Evolutionary conservation across 2,888 invertebrate genomes (phyloP).

Genomic region (Standfussiana lucernea): DNA sequence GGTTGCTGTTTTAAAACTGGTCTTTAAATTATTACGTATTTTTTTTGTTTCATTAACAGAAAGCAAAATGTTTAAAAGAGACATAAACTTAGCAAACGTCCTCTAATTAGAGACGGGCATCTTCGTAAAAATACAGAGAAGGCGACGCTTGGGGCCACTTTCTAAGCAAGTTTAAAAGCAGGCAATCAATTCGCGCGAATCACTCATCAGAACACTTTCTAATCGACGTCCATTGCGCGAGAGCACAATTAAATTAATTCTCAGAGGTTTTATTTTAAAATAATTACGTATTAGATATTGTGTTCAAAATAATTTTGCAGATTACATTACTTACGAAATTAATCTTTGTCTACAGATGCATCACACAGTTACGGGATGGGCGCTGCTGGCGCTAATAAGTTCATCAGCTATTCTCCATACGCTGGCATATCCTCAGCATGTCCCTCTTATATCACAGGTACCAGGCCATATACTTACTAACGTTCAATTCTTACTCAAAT

Average conservation of each 20-base stretch:
- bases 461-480: conserved; percentile 11
- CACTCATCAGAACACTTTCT: conserved; percentile 90
- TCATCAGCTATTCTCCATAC: conserved; percentile 92
- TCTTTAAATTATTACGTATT: neutral
- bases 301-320: conserved; percentile 5
- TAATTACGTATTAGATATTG: conserved; percentile 10
- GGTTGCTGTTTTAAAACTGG: neutral
- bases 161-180: conserved; percentile 86
- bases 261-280: conserved; percentile 40
- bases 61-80: conserved; percentile 37
- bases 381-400: conserved; percentile 93
- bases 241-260: conserved; percentile 79
- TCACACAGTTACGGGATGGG: conserved; percentile 92
- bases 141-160: conserved; percentile 83
- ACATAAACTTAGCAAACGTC: conserved; percentile 68
- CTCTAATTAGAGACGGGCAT: conserved; percentile 81
- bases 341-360: conserved; percentile 86
- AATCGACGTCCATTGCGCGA: conserved; percentile 83
- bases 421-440: conserved; percentile 92
- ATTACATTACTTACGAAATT: conserved; percentile 68
- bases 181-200: conserved; percentile 88
- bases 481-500: neutral
- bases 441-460: conserved; percentile 87
- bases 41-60: conserved; percentile 10
- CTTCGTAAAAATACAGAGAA: conserved; percentile 83